Evolutionary conservation across 2,113 vertebrate genomes (phyloP), one percentile per base, ranked within the genome.

Genomic region (Natator depressus): DNA sequence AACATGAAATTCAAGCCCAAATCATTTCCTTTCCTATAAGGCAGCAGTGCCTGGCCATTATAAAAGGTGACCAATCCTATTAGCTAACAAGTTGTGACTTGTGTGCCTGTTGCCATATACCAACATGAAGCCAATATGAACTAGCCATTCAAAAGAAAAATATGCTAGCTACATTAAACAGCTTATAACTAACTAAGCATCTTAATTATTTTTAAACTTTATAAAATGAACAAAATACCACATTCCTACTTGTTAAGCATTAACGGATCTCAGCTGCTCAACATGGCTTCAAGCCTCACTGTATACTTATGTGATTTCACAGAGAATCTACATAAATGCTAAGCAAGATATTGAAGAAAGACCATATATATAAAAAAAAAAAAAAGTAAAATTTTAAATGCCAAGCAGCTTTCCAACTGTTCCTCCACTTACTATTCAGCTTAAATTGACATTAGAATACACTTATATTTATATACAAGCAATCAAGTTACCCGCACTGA

Each of bases 51-150:
- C 42, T 59, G 27, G 59, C 42, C 13, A 0, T 13, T 38, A 75
- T 49, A 81, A 81, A 78, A 90, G 54, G n/a, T 89, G n/a, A 80
- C 14, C n/a, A 89, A 49, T 59, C 51, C 16, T 72, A 53, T 55
- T 47, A 91, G 87, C 51, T 80, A 47, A 57, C 14, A 1, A 27
- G 14, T 2, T 91, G 62, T 55, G 69, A 81, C 51, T 81, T 59
- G 47, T n/a, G 86, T 27, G 9, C 3, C 38, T 82, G 83, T 5
- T n/a, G 3, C 85, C 62, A 81, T 78, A n/a, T 49, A 88, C 3
- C 1, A 24, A 16, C 17, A 55, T 0, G 0, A 42, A 69, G 87
- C 29, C 87, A 84, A 85, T 90, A 0, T 1, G 14, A 85, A 6
- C 62, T 82, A 87, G 51, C 69, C 31, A 49, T 12, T 22, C 82